Percentiles rank a stretch among this genome's conserved stretches.
These are phyloP conservation scores for Diaphora mendica DNA, from an alignment of 2,888 invertebrate genomes.

Conservation along the genomic window DNA sequence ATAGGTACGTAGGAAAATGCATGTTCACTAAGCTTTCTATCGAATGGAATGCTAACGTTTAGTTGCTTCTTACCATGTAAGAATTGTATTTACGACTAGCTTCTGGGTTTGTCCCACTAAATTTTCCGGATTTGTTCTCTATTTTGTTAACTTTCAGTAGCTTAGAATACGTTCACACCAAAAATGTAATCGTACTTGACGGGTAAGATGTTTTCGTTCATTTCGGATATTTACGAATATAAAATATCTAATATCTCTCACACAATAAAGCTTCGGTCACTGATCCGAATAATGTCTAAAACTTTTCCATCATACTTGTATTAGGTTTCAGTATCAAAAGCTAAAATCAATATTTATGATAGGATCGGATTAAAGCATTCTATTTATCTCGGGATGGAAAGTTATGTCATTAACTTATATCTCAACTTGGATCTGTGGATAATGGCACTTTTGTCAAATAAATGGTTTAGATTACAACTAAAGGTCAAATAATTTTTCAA, in stretches of 20 bases:
- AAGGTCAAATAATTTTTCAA: not conserved
- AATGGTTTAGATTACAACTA: conserved; percentile 1
- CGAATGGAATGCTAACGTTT: conserved; percentile 43
- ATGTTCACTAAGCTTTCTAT: conserved; percentile 58
- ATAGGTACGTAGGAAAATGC: conserved; percentile 68
- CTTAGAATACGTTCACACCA: not conserved
- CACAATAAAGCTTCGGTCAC: not conserved
- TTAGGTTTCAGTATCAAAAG: not conserved
- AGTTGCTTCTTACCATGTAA: conserved; percentile 37
- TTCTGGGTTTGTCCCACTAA: conserved; percentile 8
- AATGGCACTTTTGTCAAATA: conserved; percentile 1
- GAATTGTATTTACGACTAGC: conserved; percentile 39
- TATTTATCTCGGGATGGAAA: conserved; percentile 4
- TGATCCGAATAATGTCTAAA: not conserved
- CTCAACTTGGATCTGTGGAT: conserved; percentile 4
- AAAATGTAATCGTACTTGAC: not conserved
- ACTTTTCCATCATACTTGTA: not conserved
- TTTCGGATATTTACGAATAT: not conserved
- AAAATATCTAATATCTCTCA: not conserved
- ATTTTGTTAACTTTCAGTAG: not conserved
- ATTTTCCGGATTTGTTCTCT: not conserved
- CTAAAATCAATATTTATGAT: conserved; percentile 5
- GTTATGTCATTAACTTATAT: conserved; percentile 3
- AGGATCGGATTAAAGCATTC: not conserved
- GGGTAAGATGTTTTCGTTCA: not conserved